Percentiles rank a stretch among this genome's conserved stretches.
Evolutionary conservation across 2,888 invertebrate species (phyloP).

Genomic region (Trichacis sp.): DNA sequence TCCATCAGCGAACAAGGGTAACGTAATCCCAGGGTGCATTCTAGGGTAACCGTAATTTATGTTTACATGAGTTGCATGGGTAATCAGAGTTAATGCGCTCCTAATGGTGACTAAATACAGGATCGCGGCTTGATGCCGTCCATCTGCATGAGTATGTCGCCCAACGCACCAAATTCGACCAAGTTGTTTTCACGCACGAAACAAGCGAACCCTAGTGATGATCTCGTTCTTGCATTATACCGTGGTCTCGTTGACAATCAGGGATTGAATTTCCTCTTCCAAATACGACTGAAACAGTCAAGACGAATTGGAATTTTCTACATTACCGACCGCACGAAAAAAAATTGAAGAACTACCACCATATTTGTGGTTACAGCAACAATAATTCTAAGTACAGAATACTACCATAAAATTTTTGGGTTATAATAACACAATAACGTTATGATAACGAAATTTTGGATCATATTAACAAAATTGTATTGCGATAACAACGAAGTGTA

Average conservation of each 20-base stretch:
- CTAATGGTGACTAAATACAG: slow-evolving; percentile 67
- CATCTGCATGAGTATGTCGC: slow-evolving; percentile 48
- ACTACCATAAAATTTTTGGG: too few species aligned
- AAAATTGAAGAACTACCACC: too few species aligned
- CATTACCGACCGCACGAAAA: too few species aligned
- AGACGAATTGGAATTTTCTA: too few species aligned
- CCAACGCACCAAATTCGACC: slow-evolving; percentile 48
- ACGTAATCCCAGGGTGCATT: slow-evolving; percentile 23
- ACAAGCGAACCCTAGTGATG: slow-evolving; percentile 47
- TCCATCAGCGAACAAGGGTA: too few species aligned
- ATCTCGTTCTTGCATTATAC: slow-evolving; percentile 34
- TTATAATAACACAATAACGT: too few species aligned
- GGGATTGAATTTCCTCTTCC: slow-evolving; percentile 24
- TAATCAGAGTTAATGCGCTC: slow-evolving; percentile 65
- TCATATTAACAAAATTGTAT: too few species aligned
- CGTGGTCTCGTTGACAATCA: slow-evolving; percentile 29
- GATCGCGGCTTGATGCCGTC: slow-evolving; percentile 63
- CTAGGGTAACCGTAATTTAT: slow-evolving; percentile 35
- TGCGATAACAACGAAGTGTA: too few species aligned
- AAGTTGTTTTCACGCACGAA: slow-evolving; percentile 54
- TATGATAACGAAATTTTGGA: too few species aligned
- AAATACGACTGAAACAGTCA: too few species aligned
- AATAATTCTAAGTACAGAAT: too few species aligned
- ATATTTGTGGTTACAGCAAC: too few species aligned
- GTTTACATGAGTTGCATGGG: slow-evolving; percentile 43